Percentiles rank a stretch among this genome's conserved stretches.
These are phyloP conservation scores for Pipa parva DNA, from an alignment of 2,113 vertebrate genomes.

Conservation along the genomic window DNA sequence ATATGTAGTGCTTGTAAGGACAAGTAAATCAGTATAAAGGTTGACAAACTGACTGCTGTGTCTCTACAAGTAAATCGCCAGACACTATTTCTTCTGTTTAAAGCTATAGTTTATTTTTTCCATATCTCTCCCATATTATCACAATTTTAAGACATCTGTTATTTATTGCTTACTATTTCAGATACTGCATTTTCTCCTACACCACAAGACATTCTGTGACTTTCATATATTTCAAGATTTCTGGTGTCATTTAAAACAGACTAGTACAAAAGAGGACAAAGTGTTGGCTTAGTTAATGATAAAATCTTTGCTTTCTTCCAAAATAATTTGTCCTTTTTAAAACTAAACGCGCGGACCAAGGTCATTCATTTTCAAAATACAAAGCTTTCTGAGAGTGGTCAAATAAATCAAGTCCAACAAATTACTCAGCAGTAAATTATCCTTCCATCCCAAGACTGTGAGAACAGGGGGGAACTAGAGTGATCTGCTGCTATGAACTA, in stretches of 20 bases:
- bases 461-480: constrained; percentile 43
- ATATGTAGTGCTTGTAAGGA: constrained; percentile 12
- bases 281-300: constrained; percentile 12
- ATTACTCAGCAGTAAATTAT: constrained; percentile 57
- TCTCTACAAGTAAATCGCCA: constrained; percentile 14
- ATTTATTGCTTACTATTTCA: constrained; percentile 36
- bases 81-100: constrained; percentile 19
- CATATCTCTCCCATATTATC: constrained; percentile 30
- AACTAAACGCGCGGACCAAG: constrained; percentile 60
- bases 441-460: constrained; percentile 47
- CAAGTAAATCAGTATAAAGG: constrained; percentile 20
- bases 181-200: constrained; percentile 12
- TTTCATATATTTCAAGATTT: constrained; percentile 27
- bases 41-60: constrained; percentile 31
- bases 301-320: constrained; percentile 23
- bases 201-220: constrained; percentile 6
- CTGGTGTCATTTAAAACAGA: constrained; percentile 34
- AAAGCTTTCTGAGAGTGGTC: constrained; percentile 45
- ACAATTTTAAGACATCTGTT: constrained; percentile 23
- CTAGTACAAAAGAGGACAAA: constrained; percentile 36
- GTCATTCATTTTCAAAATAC: constrained; percentile 51
- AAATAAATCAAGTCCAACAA: constrained; percentile 60
- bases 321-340: constrained; percentile 47
- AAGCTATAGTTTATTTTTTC: constrained; percentile 10
- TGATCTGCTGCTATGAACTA: constrained; percentile 48